Conservation (phyloP, 2,113 vertebrate species). For the Pterocles gutturalis region DNA sequence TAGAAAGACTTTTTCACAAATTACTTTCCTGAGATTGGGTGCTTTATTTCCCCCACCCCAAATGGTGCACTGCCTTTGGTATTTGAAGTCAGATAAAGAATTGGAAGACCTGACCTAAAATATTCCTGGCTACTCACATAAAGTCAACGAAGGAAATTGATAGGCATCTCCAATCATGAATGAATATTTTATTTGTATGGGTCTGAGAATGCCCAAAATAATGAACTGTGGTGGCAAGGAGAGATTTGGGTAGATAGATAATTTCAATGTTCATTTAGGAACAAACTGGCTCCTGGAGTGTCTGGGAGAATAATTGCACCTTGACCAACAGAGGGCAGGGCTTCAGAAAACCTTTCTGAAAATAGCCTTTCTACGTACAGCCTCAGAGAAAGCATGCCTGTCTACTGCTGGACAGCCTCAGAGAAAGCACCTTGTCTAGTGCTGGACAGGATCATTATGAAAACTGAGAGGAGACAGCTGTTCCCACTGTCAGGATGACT, state of each 20-base stretch:
- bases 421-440: background rate
- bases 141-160: background rate
- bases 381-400: background rate
- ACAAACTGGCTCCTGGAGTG: background rate
- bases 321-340: background rate
- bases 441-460: background rate
- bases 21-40: background rate
- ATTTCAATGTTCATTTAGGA: background rate
- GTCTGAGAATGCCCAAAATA: background rate
- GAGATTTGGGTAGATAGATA: background rate
- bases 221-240: background rate
- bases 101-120: background rate
- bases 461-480: background rate
- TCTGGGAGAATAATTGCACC: background rate
- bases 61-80: background rate
- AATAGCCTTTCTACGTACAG: background rate
- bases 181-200: background rate
- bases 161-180: background rate
- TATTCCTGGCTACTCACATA: background rate
- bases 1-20: background rate
- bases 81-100: background rate
- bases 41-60: background rate
- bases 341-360: background rate
- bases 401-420: background rate
- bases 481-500: background rate